Conservation (phyloP, 35 echinoderm and acorn worm species). For the Lytechinus pictus region DNA sequence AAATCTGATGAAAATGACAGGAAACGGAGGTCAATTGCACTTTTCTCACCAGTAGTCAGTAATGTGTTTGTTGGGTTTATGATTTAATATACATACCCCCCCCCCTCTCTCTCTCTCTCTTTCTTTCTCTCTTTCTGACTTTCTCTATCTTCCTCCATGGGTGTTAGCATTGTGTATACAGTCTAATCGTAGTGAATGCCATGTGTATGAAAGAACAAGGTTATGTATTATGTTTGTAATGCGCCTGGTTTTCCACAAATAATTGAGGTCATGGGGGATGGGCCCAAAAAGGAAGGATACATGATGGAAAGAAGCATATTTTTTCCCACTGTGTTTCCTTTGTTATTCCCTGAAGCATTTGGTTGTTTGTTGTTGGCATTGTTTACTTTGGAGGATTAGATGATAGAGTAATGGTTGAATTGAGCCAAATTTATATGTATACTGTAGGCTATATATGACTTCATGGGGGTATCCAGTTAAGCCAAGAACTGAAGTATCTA, state of each 20-base stretch:
- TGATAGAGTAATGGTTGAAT: background rate
- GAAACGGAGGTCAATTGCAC: background rate
- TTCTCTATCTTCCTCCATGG: background rate
- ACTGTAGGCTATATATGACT: too few relatives aligned
- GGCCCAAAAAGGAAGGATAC: background rate
- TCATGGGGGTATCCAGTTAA: too few relatives aligned
- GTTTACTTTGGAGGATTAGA: background rate
- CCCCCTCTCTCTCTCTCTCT: background rate
- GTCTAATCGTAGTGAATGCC: background rate
- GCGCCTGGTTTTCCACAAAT: background rate
- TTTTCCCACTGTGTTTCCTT: background rate
- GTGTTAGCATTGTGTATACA: background rate
- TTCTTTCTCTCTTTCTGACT: background rate
- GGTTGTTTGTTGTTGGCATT: background rate
- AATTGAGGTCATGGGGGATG: background rate
- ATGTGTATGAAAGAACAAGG: background rate
- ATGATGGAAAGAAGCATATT: background rate
- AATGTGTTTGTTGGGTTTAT: background rate
- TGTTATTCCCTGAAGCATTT: background rate
- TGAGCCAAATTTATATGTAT: too few relatives aligned
- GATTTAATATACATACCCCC: background rate
- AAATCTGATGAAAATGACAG: background rate
- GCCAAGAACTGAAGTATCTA: too few relatives aligned
- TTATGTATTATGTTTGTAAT: slow-evolving; percentile 14
- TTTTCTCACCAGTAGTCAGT: background rate